Evolutionary conservation across 2,888 invertebrate species (phyloP).

Genomic region (Drosophila bunnanda): DNA sequence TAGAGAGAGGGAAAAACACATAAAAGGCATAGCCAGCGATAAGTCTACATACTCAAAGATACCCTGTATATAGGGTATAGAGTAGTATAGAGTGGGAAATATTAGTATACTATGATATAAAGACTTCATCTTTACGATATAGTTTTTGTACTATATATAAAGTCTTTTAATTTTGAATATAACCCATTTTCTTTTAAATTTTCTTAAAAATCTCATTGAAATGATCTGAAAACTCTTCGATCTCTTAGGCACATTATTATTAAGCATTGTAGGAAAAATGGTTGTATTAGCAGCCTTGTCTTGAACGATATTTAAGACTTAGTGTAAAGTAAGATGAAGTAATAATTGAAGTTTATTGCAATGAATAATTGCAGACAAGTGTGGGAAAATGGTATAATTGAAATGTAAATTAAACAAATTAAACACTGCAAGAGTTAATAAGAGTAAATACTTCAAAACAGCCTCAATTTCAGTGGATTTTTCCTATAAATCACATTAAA

Average conservation of each 20-base stretch:
- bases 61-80: slow-evolving; percentile 7
- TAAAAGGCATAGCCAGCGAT: not conserved
- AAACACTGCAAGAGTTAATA: not conserved
- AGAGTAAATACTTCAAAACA: not conserved
- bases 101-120: not conserved
- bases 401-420: not conserved
- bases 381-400: not conserved
- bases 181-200: no score
- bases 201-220: not conserved
- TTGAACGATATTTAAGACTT: not conserved
- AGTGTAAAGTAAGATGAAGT: not conserved
- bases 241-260: not conserved
- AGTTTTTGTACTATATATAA: no score
- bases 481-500: not conserved
- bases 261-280: not conserved
- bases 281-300: not conserved
- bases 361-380: not conserved
- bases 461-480: not conserved
- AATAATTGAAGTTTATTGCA: not conserved
- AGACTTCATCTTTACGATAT: not conserved
- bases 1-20: slow-evolving; percentile 38
- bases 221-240: not conserved
- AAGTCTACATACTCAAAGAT: not conserved
- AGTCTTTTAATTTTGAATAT: not conserved
- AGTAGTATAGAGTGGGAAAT: not conserved